These are phyloP conservation scores for Temnopleurus reevesii DNA, from an alignment of 53 echinoderm and acorn worm species.

Conservation along the genomic window DNA sequence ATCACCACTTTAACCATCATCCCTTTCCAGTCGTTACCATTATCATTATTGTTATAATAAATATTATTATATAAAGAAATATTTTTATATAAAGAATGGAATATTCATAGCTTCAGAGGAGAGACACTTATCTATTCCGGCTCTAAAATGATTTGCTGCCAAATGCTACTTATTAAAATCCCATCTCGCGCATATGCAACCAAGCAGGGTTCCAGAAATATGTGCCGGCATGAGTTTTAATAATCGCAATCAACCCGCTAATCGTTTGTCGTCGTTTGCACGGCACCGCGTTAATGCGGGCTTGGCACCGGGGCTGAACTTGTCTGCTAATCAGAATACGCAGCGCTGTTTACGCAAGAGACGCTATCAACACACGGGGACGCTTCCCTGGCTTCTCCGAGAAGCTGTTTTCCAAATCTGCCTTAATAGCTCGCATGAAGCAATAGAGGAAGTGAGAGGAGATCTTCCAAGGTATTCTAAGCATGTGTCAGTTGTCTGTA, in stretches of 20 bases:
- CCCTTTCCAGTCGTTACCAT: background rate
- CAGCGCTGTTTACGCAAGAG: conserved; percentile 33
- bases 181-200: conserved; percentile 12
- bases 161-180: conserved; percentile 39
- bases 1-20: background rate
- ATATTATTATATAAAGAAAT: no score
- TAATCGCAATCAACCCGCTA: conserved; percentile 58
- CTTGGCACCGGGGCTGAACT: conserved; percentile 52
- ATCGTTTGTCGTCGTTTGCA: conserved; percentile 51
- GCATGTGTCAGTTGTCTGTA: conserved; percentile 1
- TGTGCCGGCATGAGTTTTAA: conserved; percentile 39
- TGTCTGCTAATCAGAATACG: conserved; percentile 37
- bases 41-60: background rate
- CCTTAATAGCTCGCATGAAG: conserved; percentile 2
- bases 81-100: no score
- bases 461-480: background rate
- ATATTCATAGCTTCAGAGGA: background rate
- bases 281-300: conserved; percentile 54
- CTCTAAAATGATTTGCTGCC: conserved; percentile 31
- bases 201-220: conserved; percentile 49
- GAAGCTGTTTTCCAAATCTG: conserved; percentile 29
- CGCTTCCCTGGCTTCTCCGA: background rate
- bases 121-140: conserved; percentile 32
- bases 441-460: background rate
- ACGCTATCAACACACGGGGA: conserved; percentile 24